Conservation (phyloP, 2,797 vertebrate genomes). For the Melanotaenia maccullochi region DNA sequence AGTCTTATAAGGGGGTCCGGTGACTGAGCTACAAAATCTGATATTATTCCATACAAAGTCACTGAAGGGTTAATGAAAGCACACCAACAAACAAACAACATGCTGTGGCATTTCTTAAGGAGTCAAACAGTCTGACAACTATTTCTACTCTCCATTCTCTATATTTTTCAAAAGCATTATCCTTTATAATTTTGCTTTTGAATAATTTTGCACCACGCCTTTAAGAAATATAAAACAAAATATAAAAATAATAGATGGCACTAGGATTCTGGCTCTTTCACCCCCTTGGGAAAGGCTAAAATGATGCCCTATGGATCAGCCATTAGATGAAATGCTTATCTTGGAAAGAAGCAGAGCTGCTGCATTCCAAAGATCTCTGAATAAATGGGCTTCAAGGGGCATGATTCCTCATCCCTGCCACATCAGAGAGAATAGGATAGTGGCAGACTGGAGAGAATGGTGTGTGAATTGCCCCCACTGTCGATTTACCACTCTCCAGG, state of each 20-base stretch:
- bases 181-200: constrained; percentile 47
- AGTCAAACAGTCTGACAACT: constrained; percentile 14
- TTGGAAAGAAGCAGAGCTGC: constrained; percentile 56
- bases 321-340: constrained; percentile 70
- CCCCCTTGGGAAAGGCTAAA: constrained; percentile 57
- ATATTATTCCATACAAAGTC: constrained; percentile 31
- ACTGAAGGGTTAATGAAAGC: constrained; percentile 20
- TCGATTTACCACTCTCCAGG: constrained; percentile 66
- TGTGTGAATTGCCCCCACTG: constrained; percentile 62
- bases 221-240: constrained; percentile 39
- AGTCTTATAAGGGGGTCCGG: constrained; percentile 42
- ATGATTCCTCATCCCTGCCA: constrained; percentile 60
- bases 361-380: constrained; percentile 65
- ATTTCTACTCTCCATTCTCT: constrained; percentile 34
- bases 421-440: constrained; percentile 75
- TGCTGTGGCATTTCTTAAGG: constrained; percentile 12
- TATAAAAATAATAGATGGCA: constrained; percentile 23
- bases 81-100: constrained; percentile 26
- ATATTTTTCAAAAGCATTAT: constrained; percentile 30
- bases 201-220: constrained; percentile 65
- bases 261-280: constrained; percentile 29
- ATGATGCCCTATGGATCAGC: constrained; percentile 62
- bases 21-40: constrained; percentile 38
- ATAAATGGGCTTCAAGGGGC: constrained; percentile 66
- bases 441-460: constrained; percentile 57